Conservation (phyloP, 30 jellyfish, hydroid and myxozoan genomes). For the Catostylus mosaicus region DNA sequence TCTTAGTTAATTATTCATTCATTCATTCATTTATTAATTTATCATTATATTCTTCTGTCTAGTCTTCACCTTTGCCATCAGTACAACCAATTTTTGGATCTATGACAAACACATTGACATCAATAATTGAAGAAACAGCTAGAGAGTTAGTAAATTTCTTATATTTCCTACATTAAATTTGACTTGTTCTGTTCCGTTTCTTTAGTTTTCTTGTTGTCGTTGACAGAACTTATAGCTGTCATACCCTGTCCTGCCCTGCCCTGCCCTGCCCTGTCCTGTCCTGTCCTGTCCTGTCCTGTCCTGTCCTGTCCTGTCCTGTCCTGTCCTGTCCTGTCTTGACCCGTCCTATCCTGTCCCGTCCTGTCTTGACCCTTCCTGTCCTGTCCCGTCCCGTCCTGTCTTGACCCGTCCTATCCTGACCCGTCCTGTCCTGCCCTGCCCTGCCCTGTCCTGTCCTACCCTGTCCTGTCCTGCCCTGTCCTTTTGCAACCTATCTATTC, state of each 20-base stretch:
- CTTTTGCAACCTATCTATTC: neutral
- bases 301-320: neutral
- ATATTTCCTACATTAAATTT: too few species aligned
- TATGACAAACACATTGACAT: constrained; percentile 46
- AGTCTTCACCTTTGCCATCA: too few species aligned
- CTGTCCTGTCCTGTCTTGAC: neutral
- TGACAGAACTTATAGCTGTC: neutral
- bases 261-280: neutral
- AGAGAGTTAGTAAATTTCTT: constrained; percentile 1
- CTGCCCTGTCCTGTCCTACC: neutral
- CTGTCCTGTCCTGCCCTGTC: neutral
- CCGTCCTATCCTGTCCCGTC: neutral
- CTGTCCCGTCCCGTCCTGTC: neutral
- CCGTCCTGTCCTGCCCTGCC: neutral
- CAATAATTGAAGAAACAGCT: constrained; percentile 20
- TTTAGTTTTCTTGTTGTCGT: neutral
- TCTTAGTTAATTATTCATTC: too few species aligned
- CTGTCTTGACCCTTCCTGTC: neutral
- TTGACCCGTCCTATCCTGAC: neutral
- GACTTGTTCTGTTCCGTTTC: neutral
- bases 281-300: neutral
- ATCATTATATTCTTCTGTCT: too few species aligned
- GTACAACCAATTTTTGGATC: constrained; percentile 39
- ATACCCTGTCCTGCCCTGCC: neutral
- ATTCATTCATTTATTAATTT: too few species aligned